Base-by-base conservation (phyloP, 2,888 invertebrate genomes). In the Latrodectus elegans region DNA sequence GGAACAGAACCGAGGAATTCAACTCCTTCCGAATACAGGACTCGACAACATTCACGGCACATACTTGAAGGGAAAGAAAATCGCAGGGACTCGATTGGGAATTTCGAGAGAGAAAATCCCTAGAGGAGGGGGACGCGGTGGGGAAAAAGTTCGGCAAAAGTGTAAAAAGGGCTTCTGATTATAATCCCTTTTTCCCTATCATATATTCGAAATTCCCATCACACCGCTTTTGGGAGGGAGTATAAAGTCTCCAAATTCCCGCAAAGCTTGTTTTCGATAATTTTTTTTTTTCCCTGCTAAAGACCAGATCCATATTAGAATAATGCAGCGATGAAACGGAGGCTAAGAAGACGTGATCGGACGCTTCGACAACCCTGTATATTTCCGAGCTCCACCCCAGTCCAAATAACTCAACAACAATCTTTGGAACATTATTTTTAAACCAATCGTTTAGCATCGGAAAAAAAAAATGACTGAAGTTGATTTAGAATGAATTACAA, bases 111-210 rank as follows among this genome's bases (percentile, higher is more conserved):
- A 60, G 60, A 60, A 60, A 60, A 60, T 60, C 60, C 60, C n/a
- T 60, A 0, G 0, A 15, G 60, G 60, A 60, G n/a, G 60, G 60
- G 10, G n/a, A n/a, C 14, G 60, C 6, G n/a, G 60, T 12, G n/a
- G n/a, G 12, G n/a, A 11, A 10, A 11, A 60, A n/a, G 60, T 60
- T 60, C 60, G 4, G 60, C 14, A 60, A 60, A 60, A 60, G 4
- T 60, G 60, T 60, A 60, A 12, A 15, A n/a, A 60, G 11, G 60
- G 60, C 60, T 77, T 55, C 78, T 17, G 15, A 10, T 64, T 17
- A 67, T 84, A 73, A 78, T 84, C 84, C 84, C 77, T 84, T 76
- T 78, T 70, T n/a, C 52, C 55, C 77, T 52, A 70, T 68, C 86
- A 68, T 77, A 72, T 77, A 87, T 87, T 87, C 77, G 55, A 60